Base-by-base conservation (phyloP, 1,140 invertebrate genomes). In the Philopotamus ludificatus region DNA sequence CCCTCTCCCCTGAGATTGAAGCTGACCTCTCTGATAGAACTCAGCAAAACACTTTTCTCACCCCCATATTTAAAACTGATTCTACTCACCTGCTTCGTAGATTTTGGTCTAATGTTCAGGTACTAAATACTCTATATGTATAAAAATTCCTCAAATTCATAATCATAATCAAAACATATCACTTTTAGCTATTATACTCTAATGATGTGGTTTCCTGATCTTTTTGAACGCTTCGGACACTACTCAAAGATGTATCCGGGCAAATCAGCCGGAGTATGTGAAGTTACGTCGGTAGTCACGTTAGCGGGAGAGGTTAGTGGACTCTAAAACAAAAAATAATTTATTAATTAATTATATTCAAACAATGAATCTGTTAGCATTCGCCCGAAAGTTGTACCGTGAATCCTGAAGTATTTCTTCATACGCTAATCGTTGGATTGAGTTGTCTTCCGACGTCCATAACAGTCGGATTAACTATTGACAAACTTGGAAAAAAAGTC, bases 151-250 rank as follows among this genome's bases (percentile, higher is more conserved):
- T 12, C 22, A 45, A 45, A 1, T 57, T 16, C 34, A 22, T 3
- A 54, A 15, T 15, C 3, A 28, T 28, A 54, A 45, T 45, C 7
- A 39, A 39, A 8, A 39, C 34, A 39, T 39, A 39, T n/a, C 34
- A 15, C 76, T 74, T 71, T 3, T 74, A 86, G 85, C 68, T 87
- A 87, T 72, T 87, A 86, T 72, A 85, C 85, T 0, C 73, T 88
- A 16, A 85, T 86, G 77, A 81, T 88, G 73, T 88, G 86, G 86
- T 85, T 87, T 73, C 86, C 86, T 28, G 86, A 87, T 70, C 74
- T 88, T 25, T 87, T 86, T 72, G 83, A 85, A 72, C 72, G 86
- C 39, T 85, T 86, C 72, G 81, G 83, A 45, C 75, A 80, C 66
- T 86, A 81, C 73, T 78, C 83, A 39, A 72, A 73, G 1, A 68